Evolutionary conservation across 2,113 vertebrate genomes (phyloP).

Genomic region (Periophthalmus modestus): DNA sequence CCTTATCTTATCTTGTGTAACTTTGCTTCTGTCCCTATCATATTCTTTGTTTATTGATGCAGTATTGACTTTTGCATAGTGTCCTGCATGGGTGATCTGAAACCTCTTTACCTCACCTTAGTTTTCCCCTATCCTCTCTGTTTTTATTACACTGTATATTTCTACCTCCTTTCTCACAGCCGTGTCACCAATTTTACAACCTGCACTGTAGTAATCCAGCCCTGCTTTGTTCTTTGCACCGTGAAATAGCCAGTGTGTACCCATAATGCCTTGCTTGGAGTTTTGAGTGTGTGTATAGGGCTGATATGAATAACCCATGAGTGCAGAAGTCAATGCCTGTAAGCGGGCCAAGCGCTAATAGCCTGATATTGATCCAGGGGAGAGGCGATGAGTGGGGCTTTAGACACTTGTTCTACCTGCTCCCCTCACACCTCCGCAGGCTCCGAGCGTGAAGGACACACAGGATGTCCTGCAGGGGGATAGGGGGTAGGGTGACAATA

Average conservation of each 20-base stretch:
- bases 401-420: constrained; percentile 71
- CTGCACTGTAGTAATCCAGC: constrained; percentile 31
- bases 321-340: constrained; percentile 65
- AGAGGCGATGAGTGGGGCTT: constrained; percentile 60
- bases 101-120: not conserved
- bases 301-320: constrained; percentile 70
- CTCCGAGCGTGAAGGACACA: constrained; percentile 61
- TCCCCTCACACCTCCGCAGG: constrained; percentile 65
- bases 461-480: constrained; percentile 35
- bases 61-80: not conserved
- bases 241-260: constrained; percentile 45
- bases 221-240: constrained; percentile 33
- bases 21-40: not conserved
- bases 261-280: constrained; percentile 34
- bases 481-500: constrained; percentile 24
- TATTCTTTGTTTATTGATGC: not conserved
- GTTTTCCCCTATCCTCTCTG: not conserved
- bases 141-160: not conserved
- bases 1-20: no score
- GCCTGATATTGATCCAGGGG: constrained; percentile 69
- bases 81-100: not conserved
- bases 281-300: constrained; percentile 21
- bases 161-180: constrained; percentile 7
- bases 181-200: constrained; percentile 27
- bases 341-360: constrained; percentile 73